Evolutionary conservation across 2,888 invertebrate species (phyloP).

Genomic region (Crepidodera aurea): DNA sequence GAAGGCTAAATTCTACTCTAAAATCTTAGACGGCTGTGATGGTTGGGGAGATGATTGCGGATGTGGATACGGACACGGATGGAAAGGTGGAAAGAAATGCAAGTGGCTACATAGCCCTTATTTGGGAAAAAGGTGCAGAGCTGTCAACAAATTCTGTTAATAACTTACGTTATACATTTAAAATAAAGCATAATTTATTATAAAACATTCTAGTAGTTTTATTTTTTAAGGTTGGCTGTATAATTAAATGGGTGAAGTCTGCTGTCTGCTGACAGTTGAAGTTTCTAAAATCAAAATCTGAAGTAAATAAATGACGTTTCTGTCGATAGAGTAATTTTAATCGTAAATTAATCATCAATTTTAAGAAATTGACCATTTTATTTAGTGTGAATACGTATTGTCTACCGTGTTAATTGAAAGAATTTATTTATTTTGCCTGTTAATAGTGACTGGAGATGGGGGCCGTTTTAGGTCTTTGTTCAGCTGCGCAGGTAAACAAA

Average conservation of each 20-base stretch:
- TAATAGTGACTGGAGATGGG: slow-evolving; percentile 57
- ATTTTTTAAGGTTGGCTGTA: no score
- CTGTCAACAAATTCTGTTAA: neutral
- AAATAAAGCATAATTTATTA: no score
- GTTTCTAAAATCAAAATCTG: no score
- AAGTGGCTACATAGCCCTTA: slow-evolving; percentile 10
- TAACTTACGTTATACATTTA: neutral
- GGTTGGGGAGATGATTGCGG: slow-evolving; percentile 2
- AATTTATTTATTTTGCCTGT: neutral
- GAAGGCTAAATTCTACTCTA: slow-evolving; percentile 15
- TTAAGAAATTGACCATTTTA: neutral
- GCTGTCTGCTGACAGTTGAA: no score
- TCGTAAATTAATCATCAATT: neutral
- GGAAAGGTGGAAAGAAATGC: slow-evolving; percentile 4
- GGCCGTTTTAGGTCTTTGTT: slow-evolving; percentile 63
- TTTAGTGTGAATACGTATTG: neutral
- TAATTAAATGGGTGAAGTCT: no score
- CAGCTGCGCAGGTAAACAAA: slow-evolving; percentile 61
- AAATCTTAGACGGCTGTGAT: slow-evolving; percentile 9
- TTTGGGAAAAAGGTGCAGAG: neutral
- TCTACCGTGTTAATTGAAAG: neutral
- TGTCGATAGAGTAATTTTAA: neutral
- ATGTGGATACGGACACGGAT: neutral
- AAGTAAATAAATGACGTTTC: neutral
- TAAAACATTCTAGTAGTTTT: no score